Base-by-base conservation (phyloP, 2,113 vertebrate genomes). In the Ahaetulla prasina region DNA sequence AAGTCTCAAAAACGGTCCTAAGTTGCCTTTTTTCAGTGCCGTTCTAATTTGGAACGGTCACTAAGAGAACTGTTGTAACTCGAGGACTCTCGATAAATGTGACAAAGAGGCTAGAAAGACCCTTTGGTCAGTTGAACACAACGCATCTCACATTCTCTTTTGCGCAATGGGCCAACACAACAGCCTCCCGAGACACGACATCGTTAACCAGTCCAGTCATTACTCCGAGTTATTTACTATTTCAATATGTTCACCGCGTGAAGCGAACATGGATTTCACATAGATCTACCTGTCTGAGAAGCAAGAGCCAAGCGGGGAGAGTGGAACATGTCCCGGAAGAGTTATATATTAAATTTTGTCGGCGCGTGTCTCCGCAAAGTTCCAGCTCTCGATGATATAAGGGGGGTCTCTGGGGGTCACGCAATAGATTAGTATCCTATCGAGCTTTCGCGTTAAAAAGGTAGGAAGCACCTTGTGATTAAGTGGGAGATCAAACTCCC, bases 401-500 rank as follows among this genome's bases (percentile, higher is more conserved):
- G 35, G 35, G 20, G 50, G 35, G 22, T 45, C 55, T 89, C 89
- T 25, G n/a, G 89, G 89, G 86, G 89, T 30, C 16, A 8, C n/a
- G 10, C 25, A 63, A 30, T 23, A 90, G 93, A 80, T 43, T 1
- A 92, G 12, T 22, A 20, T n/a, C 55, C 88, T 84, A 45, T 22
- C 50, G 11, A 2, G 91, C 68, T 1, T 68, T 54, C 87, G 8
- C 12, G 35, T 91, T 91, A 68, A 85, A 3, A 9, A 18, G 20
- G 92, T 95, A 91, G 92, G 91, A 93, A 87, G 87, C 23, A 88
- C 57, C 54, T 2, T 8, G 20, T 55, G 47, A 54, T 89, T 89
- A 53, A 85, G 25, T 9, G 10, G 90, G 49, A 63, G 91, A 95
- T 95, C 74, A 85, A 84, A 54, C 25, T 86, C 74, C 45, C 94